Conservation (phyloP, 2,888 invertebrate genomes). For the Conistra vaccinii region DNA sequence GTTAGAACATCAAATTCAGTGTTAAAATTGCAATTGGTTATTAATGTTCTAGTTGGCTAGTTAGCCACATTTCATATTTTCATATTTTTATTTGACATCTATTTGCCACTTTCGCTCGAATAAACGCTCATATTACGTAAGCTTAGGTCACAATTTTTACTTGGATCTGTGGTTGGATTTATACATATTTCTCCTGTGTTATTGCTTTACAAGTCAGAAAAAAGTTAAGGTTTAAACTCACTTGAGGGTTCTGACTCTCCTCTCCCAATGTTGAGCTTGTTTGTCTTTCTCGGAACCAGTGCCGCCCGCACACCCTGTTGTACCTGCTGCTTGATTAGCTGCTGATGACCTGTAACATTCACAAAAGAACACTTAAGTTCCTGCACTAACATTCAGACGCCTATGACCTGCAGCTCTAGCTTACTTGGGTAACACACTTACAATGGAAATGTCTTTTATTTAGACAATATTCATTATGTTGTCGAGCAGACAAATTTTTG, state of each 20-base stretch:
- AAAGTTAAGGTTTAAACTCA: slow-evolving; percentile 74
- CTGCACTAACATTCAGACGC: background rate
- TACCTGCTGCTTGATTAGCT: slow-evolving; percentile 82
- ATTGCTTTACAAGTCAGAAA: background rate
- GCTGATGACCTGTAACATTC: slow-evolving; percentile 80
- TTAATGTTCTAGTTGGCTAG: too few relatives aligned
- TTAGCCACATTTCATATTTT: too few relatives aligned
- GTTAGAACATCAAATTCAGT: too few relatives aligned
- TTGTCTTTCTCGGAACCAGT: slow-evolving; percentile 94
- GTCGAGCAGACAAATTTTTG: too few relatives aligned
- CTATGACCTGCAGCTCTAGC: too few relatives aligned
- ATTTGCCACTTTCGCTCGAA: too few relatives aligned
- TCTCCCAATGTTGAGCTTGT: slow-evolving; percentile 96
- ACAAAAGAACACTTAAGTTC: background rate
- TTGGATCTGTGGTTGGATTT: background rate
- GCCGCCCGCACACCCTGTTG: slow-evolving; percentile 93
- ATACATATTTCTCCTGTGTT: background rate
- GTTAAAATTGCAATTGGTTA: too few relatives aligned
- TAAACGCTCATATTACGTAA: too few relatives aligned
- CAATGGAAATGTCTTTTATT: background rate
- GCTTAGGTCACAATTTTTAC: background rate
- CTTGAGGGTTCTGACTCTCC: slow-evolving; percentile 94
- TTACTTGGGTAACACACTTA: background rate
- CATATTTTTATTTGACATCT: too few relatives aligned
- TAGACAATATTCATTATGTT: background rate